Evolutionary conservation across 2,888 invertebrate species (phyloP), one percentile per base, ranked within the genome.

Genomic region (Nycteola revayana): DNA sequence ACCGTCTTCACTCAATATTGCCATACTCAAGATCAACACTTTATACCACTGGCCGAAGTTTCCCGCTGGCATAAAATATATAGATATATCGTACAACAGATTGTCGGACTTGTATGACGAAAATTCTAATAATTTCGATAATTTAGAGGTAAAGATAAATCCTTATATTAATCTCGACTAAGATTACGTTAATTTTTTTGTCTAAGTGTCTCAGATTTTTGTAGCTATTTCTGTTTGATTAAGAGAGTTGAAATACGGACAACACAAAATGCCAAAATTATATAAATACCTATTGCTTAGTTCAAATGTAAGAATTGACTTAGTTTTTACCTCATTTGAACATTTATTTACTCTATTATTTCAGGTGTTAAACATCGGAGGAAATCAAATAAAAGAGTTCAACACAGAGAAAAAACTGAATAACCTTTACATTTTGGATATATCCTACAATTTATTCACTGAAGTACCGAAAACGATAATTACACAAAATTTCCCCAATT

Each of bases 401-500:
- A 75, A 81, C 28, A 68, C 89, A n/a, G 60, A 76, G 14, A 80
- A 74, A 32, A 83, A 82, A 49, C 57, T 90, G 7, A 65, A 82
- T 0, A 79, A 75, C 25, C 66, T 91, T 0, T 77, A 73, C 52
- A 80, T 67, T 22, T 51, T 92, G 34, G 91, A 91, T 50, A 28
- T 91, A 10, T 90, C 91, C 0, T 80, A 83, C 51, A 92, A 91
- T 49, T 49, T 76, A 5, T 61, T 91, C 9, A 44, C 63, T 1
- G 75, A 71, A 32, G 69, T 92, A 40, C 90, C 91, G 1, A 71
- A 78, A 48, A 66, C 73, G 10, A 57, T 91, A 11, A 87, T 65
- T 46, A 60, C 66, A 0, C 69, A 79, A 31, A 73, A 79, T 30
- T 78, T 90, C 20, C 91, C 91, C 1, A 72, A 71, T 49, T 69